Conservation (phyloP, 1,140 invertebrate genomes). For the Magallana ariakensis region DNA sequence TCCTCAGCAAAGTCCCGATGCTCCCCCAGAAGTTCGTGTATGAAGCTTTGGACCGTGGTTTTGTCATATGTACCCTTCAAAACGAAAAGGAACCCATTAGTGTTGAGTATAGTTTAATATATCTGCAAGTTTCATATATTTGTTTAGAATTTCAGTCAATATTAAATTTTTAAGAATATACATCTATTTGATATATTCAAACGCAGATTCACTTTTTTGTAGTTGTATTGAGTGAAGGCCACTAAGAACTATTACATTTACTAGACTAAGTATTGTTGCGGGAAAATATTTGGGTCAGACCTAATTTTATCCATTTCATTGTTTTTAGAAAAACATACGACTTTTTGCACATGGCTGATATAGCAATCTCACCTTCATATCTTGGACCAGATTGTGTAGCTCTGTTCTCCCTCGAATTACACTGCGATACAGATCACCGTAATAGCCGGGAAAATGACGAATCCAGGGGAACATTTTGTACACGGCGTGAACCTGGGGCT, state of each 20-base stretch:
- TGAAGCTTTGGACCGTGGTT: conserved; percentile 36
- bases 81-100: background rate
- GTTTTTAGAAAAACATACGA: too few species aligned
- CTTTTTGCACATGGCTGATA: background rate
- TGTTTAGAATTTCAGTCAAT: too few species aligned
- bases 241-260: too few species aligned
- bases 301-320: too few species aligned
- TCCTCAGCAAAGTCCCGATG: conserved; percentile 2
- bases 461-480: conserved; percentile 57
- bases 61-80: conserved; percentile 41
- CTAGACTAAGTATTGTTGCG: too few species aligned
- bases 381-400: conserved; percentile 25
- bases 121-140: too few species aligned
- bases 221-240: too few species aligned
- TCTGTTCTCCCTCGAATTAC: conserved; percentile 32
- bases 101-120: background rate
- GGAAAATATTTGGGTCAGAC: too few species aligned
- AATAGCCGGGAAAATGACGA: conserved; percentile 45
- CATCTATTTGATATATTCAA: too few species aligned
- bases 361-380: conserved; percentile 39
- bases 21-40: conserved; percentile 48
- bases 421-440: conserved; percentile 38
- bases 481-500: conserved; percentile 49
- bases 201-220: too few species aligned
- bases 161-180: too few species aligned